phyloP scores from a whole-genome alignment of 2,888 invertebrate genomes.

The Patella depressa region DNA sequence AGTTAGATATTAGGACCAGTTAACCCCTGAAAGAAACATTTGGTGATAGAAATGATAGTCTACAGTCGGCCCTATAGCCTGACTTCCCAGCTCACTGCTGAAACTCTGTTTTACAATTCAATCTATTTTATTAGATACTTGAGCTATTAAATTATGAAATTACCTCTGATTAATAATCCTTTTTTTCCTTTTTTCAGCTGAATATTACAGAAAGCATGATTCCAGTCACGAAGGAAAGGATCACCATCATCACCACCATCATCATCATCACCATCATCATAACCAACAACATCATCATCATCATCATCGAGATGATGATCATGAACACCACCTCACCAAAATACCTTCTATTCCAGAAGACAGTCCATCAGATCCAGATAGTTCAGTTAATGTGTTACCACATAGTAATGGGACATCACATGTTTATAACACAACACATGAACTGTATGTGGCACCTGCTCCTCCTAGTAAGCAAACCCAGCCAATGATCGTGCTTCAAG shows the following conservation, averaged over 20 bases:
- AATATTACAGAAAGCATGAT: slow-evolving; percentile 27
- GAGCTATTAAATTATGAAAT: neutral
- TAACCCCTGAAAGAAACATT: too few species aligned
- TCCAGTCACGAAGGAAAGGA: slow-evolving; percentile 11
- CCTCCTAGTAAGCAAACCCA: slow-evolving; percentile 46
- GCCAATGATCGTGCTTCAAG: slow-evolving; percentile 56
- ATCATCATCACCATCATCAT: slow-evolving; percentile 20
- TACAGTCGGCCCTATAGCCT: too few species aligned
- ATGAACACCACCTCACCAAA: neutral
- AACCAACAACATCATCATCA: too few species aligned
- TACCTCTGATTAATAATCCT: neutral
- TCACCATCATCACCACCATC: slow-evolving; percentile 25
- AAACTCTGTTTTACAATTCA: neutral
- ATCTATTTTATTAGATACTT: neutral
- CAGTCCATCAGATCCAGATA: neutral
- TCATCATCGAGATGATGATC: slow-evolving; percentile 12
- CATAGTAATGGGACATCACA: slow-evolving; percentile 1
- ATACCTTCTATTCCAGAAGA: slow-evolving; percentile 5
- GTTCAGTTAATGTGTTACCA: neutral
- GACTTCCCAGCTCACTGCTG: too few species aligned
- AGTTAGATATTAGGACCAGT: too few species aligned
- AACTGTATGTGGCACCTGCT: slow-evolving; percentile 38
- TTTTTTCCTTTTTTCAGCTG: slow-evolving; percentile 20
- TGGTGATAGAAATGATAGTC: too few species aligned
- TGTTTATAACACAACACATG: neutral